Base-by-base conservation (phyloP, 2,113 vertebrate species). In the Eonycteris spelaea region DNA sequence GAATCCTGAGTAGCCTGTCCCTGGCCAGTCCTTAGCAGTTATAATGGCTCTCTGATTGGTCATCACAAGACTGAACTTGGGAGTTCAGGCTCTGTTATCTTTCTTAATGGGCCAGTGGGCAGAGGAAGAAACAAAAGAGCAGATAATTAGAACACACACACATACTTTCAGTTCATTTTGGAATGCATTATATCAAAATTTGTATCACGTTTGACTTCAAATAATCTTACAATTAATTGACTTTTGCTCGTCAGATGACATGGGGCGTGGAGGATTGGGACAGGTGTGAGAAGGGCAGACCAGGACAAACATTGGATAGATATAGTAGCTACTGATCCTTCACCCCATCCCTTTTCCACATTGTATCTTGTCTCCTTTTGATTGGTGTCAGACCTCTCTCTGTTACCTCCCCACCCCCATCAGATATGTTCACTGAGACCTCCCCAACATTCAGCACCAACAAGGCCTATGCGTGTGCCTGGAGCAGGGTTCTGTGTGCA, bases 401-500 rank as follows among this genome's bases (percentile, higher is more conserved):
- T 11, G 0, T 43, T 19, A 4, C 59, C 51, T 43, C 59, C 28
- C 59, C 51, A 51, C 59, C 28, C 67, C 21, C 92, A 53, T 75
- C n/a, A 63, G 35, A 80, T 33, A 4, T 78, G 51, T 59, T 95
- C 63, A 85, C 55, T 1, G 21, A 59, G 82, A 93, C 40, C 43
- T 73, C 82, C 26, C 71, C 73, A 89, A 74, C 86, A 55, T 91
- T 96, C 51, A 75, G 63, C 89, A 77, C 35, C 57, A 71, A 79
- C 57, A 71, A 79, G 93, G 63, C 68, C 67, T 24, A 40, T 65
- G 82, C 94, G 92, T 57, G 48, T 92, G 94, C 84, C 95, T 61
- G 8, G 94, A 94, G 87, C 83, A 85, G 24, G 7, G 65, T 61
- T 94, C 70, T 94, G 57, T 92, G 91, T 85, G 70, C 84, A 89